Percentiles rank a stretch among this genome's conserved stretches.
phyloP scores from a whole-genome alignment of 2,888 invertebrate genomes.

The Drosophila koepferae region DNA sequence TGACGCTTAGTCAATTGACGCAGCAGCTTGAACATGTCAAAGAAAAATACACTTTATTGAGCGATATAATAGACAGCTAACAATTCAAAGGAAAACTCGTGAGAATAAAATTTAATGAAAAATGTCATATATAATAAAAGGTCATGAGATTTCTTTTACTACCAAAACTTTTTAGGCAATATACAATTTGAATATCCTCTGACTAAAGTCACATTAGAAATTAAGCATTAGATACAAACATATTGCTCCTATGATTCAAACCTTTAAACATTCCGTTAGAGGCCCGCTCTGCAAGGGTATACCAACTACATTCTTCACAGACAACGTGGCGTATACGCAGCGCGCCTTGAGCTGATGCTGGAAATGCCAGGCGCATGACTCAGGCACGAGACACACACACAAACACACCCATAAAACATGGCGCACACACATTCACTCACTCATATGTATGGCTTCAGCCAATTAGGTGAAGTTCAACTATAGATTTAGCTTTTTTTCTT shows the following conservation, averaged over 20 bases:
- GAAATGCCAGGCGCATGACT: constrained; percentile 62
- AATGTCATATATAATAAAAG: too few species aligned
- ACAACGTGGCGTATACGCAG: constrained; percentile 41
- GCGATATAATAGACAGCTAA: neutral
- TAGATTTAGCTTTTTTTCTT: constrained; percentile 27
- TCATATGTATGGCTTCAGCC: constrained; percentile 8
- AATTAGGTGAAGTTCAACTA: constrained; percentile 75
- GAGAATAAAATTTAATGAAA: too few species aligned
- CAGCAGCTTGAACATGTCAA: neutral
- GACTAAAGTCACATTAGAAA: neutral
- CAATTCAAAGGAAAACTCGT: too few species aligned
- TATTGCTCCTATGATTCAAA: neutral
- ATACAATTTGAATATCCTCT: neutral
- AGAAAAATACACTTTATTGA: neutral
- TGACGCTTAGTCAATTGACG: neutral
- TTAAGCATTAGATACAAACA: neutral
- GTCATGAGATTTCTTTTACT: too few species aligned
- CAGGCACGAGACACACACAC: constrained; percentile 29
- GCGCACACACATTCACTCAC: constrained; percentile 10
- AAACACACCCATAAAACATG: constrained; percentile 14
- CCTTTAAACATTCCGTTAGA: neutral
- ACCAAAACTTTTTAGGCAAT: neutral
- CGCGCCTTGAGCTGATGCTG: constrained; percentile 16
- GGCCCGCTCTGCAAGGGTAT: constrained; percentile 2
- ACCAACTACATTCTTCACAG: constrained; percentile 9